Percentiles rank a stretch among this genome's conserved stretches.
Evolutionary conservation across 2,888 invertebrate genomes (phyloP).

Genomic region (Cremastinae sp.): DNA sequence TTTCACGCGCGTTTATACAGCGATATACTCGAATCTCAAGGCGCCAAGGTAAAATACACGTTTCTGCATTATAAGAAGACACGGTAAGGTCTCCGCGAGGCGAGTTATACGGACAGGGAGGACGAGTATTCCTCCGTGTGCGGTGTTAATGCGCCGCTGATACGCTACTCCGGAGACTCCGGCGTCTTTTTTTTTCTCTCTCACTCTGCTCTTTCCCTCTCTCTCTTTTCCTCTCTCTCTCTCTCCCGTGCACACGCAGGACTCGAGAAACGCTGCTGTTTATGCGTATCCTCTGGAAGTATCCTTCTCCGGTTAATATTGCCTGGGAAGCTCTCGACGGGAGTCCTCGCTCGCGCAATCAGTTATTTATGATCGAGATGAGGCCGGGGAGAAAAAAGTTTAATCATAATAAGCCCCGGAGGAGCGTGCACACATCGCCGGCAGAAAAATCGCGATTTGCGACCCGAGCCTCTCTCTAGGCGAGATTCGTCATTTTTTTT

Average conservation of each 20-base stretch:
- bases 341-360: conserved; percentile 55
- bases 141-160: conserved; percentile 49
- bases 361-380: conserved; percentile 57
- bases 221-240: background rate
- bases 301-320: conserved; percentile 50
- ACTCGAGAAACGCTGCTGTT: conserved; percentile 36
- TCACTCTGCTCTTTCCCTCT: background rate
- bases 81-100: conserved; percentile 34
- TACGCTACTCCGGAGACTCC: conserved; percentile 36
- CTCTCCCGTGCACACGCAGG: conserved; percentile 2
- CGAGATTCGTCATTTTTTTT: conserved; percentile 17
- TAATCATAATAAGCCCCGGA: conserved; percentile 56
- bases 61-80: conserved; percentile 36
- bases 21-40: conserved; percentile 40
- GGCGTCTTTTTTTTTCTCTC: conserved; percentile 21
- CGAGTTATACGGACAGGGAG: background rate
- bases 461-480: conserved; percentile 38
- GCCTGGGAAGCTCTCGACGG: conserved; percentile 55
- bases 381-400: conserved; percentile 17
- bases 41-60: conserved; percentile 50
- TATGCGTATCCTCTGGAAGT: conserved; percentile 53
- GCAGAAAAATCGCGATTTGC: conserved; percentile 30
- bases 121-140: conserved; percentile 22
- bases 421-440: conserved; percentile 28
- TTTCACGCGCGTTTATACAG: conserved; percentile 24